phyloP scores from a whole-genome alignment of 1,140 invertebrate genomes.

The Papilio polyxenes region DNA sequence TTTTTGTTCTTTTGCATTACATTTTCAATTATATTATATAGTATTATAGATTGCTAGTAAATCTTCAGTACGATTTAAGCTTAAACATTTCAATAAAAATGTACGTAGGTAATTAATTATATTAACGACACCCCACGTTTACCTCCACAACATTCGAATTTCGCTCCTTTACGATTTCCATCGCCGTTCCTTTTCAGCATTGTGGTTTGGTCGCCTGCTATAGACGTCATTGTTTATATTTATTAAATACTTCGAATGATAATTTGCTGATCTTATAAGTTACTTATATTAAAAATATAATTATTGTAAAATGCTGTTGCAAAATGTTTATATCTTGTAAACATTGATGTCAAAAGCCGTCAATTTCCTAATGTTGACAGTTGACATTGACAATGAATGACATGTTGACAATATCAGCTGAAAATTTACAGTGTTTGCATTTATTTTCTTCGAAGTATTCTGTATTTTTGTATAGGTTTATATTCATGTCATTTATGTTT shows the following conservation, averaged over 20 bases:
- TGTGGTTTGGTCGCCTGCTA: background rate
- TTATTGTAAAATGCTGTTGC: background rate
- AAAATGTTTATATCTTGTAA: background rate
- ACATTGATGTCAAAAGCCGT: background rate
- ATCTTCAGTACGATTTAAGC: background rate
- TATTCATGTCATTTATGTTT: background rate
- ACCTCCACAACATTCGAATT: background rate
- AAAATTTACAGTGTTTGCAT: conserved; percentile 11
- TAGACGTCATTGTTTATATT: too few species aligned
- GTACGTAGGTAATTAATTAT: too few species aligned
- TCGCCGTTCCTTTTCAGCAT: background rate
- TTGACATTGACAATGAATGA: background rate
- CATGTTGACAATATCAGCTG: background rate
- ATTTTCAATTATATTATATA: background rate
- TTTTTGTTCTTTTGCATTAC: conserved; percentile 1
- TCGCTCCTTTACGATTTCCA: background rate
- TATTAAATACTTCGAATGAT: too few species aligned
- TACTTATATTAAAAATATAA: background rate
- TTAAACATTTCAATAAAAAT: background rate
- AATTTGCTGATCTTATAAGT: too few species aligned
- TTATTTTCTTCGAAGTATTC: conserved; percentile 8
- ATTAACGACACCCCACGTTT: background rate
- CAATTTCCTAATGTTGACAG: background rate
- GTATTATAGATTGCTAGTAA: background rate
- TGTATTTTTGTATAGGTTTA: background rate